A percentile compares a stretch with the other conserved stretches of the same genome.
Evolutionary conservation across 2,888 invertebrate species (phyloP).

Genomic region (Tryphoninae sp.): DNA sequence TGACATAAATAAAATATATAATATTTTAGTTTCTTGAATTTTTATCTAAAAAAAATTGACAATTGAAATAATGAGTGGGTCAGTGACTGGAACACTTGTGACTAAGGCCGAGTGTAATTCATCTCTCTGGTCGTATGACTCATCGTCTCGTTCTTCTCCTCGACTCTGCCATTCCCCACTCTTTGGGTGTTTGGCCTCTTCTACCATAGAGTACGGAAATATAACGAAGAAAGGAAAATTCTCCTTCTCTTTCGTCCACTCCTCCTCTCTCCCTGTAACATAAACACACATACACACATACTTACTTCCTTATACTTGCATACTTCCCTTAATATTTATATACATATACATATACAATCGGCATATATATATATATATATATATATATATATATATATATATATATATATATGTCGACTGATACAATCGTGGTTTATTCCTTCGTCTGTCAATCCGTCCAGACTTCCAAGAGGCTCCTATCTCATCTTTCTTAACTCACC

Average conservation of each 20-base stretch:
- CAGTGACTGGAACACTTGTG: conserved; percentile 40
- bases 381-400: not conserved
- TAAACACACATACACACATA: not conserved
- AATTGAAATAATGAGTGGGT: conserved; percentile 15
- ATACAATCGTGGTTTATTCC: conserved; percentile 10
- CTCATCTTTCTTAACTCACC: conserved; percentile 28
- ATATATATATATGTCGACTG: not conserved
- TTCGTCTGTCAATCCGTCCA: conserved; percentile 15
- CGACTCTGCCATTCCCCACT: conserved; percentile 20
- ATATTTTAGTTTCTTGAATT: not conserved
- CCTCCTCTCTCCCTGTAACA: conserved; percentile 7
- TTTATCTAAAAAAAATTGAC: not conserved
- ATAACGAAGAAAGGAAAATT: conserved; percentile 57
- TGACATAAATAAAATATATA: not conserved
- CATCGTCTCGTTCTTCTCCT: conserved; percentile 51
- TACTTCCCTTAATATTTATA: not conserved
- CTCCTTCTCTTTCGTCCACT: conserved; percentile 9
- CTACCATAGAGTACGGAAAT: conserved; percentile 46
- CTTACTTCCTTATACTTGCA: conserved; percentile 16
- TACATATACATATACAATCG: not conserved
- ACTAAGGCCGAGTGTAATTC: conserved; percentile 44
- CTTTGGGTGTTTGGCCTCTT: not conserved
- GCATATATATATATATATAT: not conserved
- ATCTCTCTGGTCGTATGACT: conserved; percentile 48
- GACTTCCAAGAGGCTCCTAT: conserved; percentile 1